Base-by-base conservation (phyloP, 35 echinoderm and acorn worm genomes). In the Lytechinus variegatus region DNA sequence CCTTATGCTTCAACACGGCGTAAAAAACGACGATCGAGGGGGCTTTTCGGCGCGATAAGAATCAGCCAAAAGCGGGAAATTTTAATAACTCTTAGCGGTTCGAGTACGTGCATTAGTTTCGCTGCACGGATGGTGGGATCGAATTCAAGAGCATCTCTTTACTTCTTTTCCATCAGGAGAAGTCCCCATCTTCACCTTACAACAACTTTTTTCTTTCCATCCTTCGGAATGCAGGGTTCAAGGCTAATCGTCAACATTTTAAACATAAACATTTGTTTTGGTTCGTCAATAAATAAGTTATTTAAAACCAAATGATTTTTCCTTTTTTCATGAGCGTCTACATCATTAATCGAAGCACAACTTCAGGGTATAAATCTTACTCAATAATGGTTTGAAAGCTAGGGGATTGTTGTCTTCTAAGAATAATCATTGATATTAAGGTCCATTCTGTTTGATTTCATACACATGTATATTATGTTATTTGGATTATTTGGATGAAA, bases 121-220 rank as follows among this genome's bases (percentile, higher is more conserved):
- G 66, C 3, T 29, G 88, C 88, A 90, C 88, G 88, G 66, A 90
- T 6, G 88, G 29, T 21, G 7, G 4, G 52, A 90, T 90, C 88
- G 24, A 90, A 90, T 90, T 90, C 88, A 54, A 90, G 88, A 90
- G 88, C 52, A 27, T 54, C 88, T 28, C 88, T 90, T 90, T 53
- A 52, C 52, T 54, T 44, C 88, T 54, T 52, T 29, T 33, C 8
- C 16, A 52, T 88, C 27, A 24, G 16, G 8, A 8, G 52, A 54
- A 3, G 52, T 12, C 88, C 28, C 11, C n/a, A 5, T 90, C 52
- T 90, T 90, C 88, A 44, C 27, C 52, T 54, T 90, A 21, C 28
- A 52, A 24, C 52, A 54, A 44, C 33, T 44, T 33, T 90, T 44
- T 79, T 79, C 66, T 24, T 79, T 79, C n/a, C 66, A 79, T n/a